These are phyloP conservation scores for Arothron firmamentum DNA, from an alignment of 2,113 vertebrate genomes.

Conservation along the genomic window DNA sequence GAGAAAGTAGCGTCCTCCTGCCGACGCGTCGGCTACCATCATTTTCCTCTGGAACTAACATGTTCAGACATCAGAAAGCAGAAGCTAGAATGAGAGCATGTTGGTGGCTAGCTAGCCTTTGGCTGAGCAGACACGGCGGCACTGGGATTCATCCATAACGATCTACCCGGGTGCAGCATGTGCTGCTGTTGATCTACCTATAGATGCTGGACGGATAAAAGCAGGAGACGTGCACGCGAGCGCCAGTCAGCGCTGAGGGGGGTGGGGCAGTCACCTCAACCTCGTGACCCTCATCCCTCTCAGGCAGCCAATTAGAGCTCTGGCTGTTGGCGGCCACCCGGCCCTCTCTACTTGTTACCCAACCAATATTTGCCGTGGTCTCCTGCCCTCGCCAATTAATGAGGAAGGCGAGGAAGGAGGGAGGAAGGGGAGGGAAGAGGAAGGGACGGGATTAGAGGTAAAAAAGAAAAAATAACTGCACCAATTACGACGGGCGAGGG, in stretches of 20 bases:
- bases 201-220: background rate
- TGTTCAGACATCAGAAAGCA: no score
- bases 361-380: constrained; percentile 59
- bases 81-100: no score
- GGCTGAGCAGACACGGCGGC: no score
- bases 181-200: background rate
- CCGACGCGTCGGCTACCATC: no score
- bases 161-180: no score
- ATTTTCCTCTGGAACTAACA: no score
- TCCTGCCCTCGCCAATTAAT: constrained; percentile 69
- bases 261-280: constrained; percentile 49
- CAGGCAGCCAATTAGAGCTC: constrained; percentile 70
- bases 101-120: no score
- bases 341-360: constrained; percentile 59
- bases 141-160: no score
- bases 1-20: no score
- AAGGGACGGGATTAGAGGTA: constrained; percentile 41
- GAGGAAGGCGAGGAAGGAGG: constrained; percentile 41
- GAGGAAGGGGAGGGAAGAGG: constrained; percentile 8
- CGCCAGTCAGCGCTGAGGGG: constrained; percentile 16
- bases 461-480: constrained; percentile 49
- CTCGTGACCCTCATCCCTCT: constrained; percentile 69
- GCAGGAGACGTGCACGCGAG: constrained; percentile 1
- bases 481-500: constrained; percentile 49
- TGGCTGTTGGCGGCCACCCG: constrained; percentile 50